These are phyloP conservation scores for Kryptolebias marmoratus DNA, from an alignment of 2,113 vertebrate species.

Conservation along the genomic window DNA sequence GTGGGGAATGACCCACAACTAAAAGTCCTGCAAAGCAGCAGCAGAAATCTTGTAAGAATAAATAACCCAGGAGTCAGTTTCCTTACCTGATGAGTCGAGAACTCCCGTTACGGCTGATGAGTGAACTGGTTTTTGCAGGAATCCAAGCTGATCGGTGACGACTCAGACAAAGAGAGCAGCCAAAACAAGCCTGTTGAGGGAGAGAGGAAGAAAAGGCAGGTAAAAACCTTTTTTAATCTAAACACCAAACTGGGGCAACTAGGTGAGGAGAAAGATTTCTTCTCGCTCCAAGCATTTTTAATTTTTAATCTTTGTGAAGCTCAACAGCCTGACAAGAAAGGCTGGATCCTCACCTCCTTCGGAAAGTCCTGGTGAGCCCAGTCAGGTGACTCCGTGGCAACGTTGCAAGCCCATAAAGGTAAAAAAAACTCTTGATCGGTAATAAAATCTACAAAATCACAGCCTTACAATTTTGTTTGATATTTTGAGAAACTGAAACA, in stretches of 20 bases:
- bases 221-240: conserved; percentile 30
- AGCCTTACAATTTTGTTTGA: background rate
- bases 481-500: too few species aligned
- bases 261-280: background rate
- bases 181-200: conserved; percentile 37
- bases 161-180: conserved; percentile 13
- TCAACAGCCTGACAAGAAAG: conserved; percentile 33
- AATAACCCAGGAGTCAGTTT: background rate
- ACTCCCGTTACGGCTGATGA: background rate
- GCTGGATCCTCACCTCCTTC: conserved; percentile 44
- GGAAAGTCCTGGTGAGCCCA: conserved; percentile 35
- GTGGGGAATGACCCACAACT: background rate
- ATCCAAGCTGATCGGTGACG: conserved; percentile 22
- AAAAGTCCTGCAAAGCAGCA: conserved; percentile 32
- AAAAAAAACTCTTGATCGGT: background rate
- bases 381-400: conserved; percentile 58
- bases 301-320: conserved; percentile 21
- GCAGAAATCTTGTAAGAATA: conserved; percentile 41
- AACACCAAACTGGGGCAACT: background rate
- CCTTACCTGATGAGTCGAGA: background rate
- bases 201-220: conserved; percentile 60
- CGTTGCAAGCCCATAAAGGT: conserved; percentile 56
- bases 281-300: background rate
- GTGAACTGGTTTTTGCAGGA: conserved; percentile 50
- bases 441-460: background rate